Percentiles rank a stretch among this genome's conserved stretches.
Evolutionary conservation across 2,888 invertebrate species (phyloP).

Genomic region (Conomelus anceps): DNA sequence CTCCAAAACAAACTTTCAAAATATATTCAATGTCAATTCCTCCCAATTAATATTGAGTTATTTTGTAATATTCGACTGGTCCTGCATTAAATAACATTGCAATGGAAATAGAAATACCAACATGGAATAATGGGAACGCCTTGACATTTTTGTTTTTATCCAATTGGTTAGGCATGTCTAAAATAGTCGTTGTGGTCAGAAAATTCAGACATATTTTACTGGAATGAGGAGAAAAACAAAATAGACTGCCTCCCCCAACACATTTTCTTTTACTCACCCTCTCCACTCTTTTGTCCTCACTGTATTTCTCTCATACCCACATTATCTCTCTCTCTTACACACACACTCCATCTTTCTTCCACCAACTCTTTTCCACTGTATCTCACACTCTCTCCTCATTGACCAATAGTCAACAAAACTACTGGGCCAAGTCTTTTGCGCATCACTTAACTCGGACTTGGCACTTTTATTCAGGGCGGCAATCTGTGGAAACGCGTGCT

Average conservation of each 20-base stretch:
- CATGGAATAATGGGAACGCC: background rate
- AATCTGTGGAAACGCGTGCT: too few relatives aligned
- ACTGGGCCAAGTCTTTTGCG: background rate
- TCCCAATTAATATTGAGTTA: too few relatives aligned
- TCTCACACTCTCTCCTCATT: too few relatives aligned
- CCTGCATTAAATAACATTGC: background rate
- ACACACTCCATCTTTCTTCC: background rate
- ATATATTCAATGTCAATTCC: background rate
- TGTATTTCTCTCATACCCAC: background rate
- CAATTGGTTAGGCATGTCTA: background rate
- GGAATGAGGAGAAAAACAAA: background rate
- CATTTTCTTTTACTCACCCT: background rate
- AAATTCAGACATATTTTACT: background rate
- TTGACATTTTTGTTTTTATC: background rate
- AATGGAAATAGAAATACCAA: background rate
- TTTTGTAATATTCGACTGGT: background rate
- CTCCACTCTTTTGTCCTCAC: background rate
- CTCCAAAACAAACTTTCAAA: background rate
- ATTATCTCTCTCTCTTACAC: too few relatives aligned
- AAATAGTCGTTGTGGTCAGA: background rate
- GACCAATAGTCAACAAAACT: background rate
- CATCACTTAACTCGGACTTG: background rate
- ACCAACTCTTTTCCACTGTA: background rate
- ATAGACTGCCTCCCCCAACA: background rate
- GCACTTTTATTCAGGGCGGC: background rate